phyloP scores from a whole-genome alignment of 2,888 invertebrate genomes.

The Tipula vernalis region DNA sequence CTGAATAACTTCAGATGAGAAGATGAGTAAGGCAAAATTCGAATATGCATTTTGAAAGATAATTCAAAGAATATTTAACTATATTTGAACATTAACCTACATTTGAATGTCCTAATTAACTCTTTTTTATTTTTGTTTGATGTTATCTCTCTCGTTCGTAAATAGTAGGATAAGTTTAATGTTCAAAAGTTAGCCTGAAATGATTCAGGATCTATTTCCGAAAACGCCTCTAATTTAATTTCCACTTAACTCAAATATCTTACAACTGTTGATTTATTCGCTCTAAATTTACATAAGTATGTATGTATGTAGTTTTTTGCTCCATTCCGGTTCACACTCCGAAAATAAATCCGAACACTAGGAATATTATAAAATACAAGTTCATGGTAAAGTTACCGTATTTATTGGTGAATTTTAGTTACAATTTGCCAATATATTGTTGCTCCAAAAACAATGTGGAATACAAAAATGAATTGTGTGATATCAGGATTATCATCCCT shows the following conservation, averaged over 20 bases:
- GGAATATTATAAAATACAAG: neutral
- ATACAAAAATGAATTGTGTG: neutral
- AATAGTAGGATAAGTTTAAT: too few relatives aligned
- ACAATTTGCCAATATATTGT: neutral
- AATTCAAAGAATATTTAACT: too few relatives aligned
- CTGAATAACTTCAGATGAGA: too few relatives aligned
- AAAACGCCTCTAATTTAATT: neutral
- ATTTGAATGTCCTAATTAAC: too few relatives aligned
- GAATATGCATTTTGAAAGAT: too few relatives aligned
- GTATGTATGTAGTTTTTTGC: too few relatives aligned
- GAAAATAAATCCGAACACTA: neutral
- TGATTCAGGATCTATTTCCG: too few relatives aligned
- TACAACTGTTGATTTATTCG: neutral
- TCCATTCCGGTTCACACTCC: neutral
- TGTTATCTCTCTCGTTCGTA: too few relatives aligned
- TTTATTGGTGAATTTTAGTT: neutral
- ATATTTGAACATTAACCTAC: too few relatives aligned
- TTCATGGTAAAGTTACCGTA: neutral
- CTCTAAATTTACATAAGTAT: neutral
- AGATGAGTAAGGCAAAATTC: too few relatives aligned
- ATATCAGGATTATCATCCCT: neutral
- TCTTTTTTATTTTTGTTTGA: too few relatives aligned
- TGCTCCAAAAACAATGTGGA: neutral
- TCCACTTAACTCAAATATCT: neutral
- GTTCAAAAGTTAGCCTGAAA: too few relatives aligned